Percentiles rank a stretch among this genome's conserved stretches.
phyloP scores from a whole-genome alignment of 2,113 vertebrate genomes.

The Zosterops japonicus region DNA sequence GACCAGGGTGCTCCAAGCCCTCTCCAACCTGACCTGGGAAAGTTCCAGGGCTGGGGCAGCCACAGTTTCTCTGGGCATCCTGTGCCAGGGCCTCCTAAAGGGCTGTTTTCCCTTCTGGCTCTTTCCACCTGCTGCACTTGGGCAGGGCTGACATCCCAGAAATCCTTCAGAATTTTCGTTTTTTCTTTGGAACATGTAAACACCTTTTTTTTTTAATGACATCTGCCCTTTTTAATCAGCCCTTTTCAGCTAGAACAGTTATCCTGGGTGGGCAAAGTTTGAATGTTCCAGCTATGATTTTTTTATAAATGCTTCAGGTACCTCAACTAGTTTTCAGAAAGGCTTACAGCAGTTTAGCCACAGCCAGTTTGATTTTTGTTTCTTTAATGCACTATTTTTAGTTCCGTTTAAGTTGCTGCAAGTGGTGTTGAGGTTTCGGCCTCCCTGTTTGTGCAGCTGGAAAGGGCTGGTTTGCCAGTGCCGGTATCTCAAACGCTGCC shows the following conservation, averaged over 20 bases:
- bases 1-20: neutral
- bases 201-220: neutral
- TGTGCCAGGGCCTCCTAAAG: neutral
- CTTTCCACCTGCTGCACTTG: neutral
- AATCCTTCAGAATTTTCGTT: neutral
- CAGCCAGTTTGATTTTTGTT: neutral
- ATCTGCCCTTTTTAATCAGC: neutral
- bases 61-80: neutral
- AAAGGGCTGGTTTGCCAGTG: neutral
- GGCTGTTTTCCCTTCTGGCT: neutral
- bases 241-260: neutral
- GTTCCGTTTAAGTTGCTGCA: neutral
- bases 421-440: neutral
- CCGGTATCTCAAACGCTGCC: too few relatives aligned
- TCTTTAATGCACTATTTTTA: neutral
- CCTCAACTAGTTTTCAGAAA: neutral
- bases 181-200: neutral
- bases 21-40: accelerated
- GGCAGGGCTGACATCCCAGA: neutral
- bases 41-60: neutral
- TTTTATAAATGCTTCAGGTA: neutral
- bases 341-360: neutral
- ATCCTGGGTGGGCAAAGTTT: neutral
- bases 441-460: neutral
- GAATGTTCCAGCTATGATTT: neutral